A percentile compares a stretch with the other conserved stretches of the same genome.
Conservation (phyloP, 2,113 vertebrate genomes). For the Eolophus roseicapilla region DNA sequence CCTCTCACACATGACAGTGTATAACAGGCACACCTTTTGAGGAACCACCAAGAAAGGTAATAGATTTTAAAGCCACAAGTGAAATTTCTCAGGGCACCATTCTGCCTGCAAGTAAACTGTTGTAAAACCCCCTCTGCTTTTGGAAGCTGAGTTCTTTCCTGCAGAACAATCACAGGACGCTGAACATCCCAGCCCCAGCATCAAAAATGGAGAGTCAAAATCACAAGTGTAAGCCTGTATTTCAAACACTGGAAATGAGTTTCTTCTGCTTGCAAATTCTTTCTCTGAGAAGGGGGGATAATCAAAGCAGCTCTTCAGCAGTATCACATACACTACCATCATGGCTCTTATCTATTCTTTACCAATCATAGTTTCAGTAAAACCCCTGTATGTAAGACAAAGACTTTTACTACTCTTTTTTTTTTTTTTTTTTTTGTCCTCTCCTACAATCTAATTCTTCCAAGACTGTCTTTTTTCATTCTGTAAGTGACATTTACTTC, state of each 20-base stretch:
- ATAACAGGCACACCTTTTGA: background rate
- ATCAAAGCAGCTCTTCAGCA: background rate
- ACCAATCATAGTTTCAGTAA: background rate
- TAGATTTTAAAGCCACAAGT: background rate
- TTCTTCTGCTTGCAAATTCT: background rate
- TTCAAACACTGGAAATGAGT: background rate
- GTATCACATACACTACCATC: background rate
- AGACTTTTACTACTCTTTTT: conserved; percentile 1
- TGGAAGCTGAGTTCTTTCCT: background rate
- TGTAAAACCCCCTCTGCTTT: background rate
- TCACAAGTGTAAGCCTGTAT: background rate
- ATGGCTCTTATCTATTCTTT: background rate
- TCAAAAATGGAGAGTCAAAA: background rate
- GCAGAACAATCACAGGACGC: background rate
- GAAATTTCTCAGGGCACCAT: background rate
- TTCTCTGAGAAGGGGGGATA: background rate
- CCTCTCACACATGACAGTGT: background rate
- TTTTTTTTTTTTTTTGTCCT: background rate
- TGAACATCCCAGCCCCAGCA: background rate
- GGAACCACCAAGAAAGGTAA: background rate
- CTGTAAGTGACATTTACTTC: conserved; percentile 58
- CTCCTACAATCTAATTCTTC: background rate
- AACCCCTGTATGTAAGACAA: background rate
- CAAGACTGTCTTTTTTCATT: conserved; percentile 30
- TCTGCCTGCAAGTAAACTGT: background rate